Evolutionary conservation across 2,797 vertebrate genomes (phyloP).

Genomic region (Adrianichthys oophorus): DNA sequence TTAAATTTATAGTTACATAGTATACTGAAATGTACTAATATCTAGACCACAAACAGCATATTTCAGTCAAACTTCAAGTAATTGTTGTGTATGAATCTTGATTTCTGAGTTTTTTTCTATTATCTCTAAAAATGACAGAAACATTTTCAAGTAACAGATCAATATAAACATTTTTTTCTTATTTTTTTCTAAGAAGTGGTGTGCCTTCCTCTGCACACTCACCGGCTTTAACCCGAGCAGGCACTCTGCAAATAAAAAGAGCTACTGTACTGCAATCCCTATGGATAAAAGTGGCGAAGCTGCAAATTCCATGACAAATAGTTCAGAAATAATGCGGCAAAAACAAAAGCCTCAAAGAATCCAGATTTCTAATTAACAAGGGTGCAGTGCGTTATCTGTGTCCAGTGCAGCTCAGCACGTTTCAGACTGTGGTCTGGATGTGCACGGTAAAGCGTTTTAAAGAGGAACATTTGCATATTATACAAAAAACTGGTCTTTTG

Average conservation of each 20-base stretch:
- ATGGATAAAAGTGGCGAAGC: slow-evolving; percentile 51
- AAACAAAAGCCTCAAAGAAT: slow-evolving; percentile 78
- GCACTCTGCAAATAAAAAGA: slow-evolving; percentile 63
- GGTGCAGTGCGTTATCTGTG: slow-evolving; percentile 48
- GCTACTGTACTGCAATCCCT: slow-evolving; percentile 60
- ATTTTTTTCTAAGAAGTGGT: slow-evolving; percentile 27
- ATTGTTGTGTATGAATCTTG: too few relatives aligned
- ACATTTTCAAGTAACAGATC: too few relatives aligned
- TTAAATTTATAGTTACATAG: too few relatives aligned
- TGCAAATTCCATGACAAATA: slow-evolving; percentile 81
- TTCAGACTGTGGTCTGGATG: slow-evolving; percentile 36
- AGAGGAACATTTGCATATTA: background rate
- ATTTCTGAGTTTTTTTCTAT: too few relatives aligned
- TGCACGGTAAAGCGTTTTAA: slow-evolving; percentile 10
- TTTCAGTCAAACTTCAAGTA: too few relatives aligned
- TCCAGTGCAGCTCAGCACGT: slow-evolving; percentile 51
- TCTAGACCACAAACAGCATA: too few relatives aligned
- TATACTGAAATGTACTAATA: too few relatives aligned
- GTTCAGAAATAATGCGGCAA: slow-evolving; percentile 81
- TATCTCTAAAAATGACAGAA: too few relatives aligned
- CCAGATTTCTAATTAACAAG: slow-evolving; percentile 71
- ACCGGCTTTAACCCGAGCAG: slow-evolving; percentile 34
- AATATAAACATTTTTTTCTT: background rate
- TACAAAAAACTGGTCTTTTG: slow-evolving; percentile 11
- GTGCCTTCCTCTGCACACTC: slow-evolving; percentile 43